phyloP scores from a whole-genome alignment of 2,797 vertebrate species.

The Rhadinocentrus ornatus region DNA sequence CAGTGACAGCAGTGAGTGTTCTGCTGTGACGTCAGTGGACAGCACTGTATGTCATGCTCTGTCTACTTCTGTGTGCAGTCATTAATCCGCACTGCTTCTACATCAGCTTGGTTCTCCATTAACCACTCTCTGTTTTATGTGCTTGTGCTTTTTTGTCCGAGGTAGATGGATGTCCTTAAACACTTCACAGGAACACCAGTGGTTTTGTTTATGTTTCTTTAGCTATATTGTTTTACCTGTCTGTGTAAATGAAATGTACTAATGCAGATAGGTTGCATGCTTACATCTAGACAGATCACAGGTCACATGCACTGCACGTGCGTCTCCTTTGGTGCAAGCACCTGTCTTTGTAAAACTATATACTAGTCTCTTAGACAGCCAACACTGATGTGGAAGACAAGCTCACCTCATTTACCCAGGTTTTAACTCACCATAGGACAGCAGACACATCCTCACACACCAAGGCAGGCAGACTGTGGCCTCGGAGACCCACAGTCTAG shows the following conservation, averaged over 20 bases:
- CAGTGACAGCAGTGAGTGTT: conserved; percentile 65
- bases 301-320: conserved; percentile 44
- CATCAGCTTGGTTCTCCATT: conserved; percentile 53
- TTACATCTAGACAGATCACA: conserved; percentile 27
- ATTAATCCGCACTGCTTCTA: conserved; percentile 38
- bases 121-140: conserved; percentile 32
- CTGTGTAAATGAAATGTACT: conserved; percentile 13
- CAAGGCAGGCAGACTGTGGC: conserved; percentile 64
- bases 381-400: conserved; percentile 52
- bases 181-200: background rate
- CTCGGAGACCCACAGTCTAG: conserved; percentile 58
- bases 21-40: conserved; percentile 71
- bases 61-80: conserved; percentile 59
- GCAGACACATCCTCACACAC: conserved; percentile 59
- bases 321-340: conserved; percentile 20
- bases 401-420: conserved; percentile 70
- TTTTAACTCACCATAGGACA: conserved; percentile 67
- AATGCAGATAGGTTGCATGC: conserved; percentile 15
- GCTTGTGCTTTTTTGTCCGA: conserved; percentile 26
- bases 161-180: conserved; percentile 13
- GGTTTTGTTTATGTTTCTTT: conserved; percentile 13
- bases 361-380: conserved; percentile 32
- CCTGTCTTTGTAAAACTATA: conserved; percentile 38
- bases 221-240: conserved; percentile 10
- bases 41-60: conserved; percentile 61